Base-by-base conservation (phyloP, 2,888 invertebrate species). In the Entomobrya multifasciata region DNA sequence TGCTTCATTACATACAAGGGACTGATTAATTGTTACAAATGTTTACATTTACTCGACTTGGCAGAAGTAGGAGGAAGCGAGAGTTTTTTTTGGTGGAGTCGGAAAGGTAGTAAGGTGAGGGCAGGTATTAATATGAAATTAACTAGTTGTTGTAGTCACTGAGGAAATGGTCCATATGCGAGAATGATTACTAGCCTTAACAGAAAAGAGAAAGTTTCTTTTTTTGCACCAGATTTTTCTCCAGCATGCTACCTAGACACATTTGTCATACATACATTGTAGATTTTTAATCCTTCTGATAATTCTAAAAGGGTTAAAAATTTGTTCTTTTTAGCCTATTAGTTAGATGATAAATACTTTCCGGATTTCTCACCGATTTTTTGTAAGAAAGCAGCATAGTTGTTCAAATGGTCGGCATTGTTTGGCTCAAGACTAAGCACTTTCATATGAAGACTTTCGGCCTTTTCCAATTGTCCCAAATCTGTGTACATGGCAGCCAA, bases 361-460 rank as follows among this genome's bases (percentile, higher is more conserved):
- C 41, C 13, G 22, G 17, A 44, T 72, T 49, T 41, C 62, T 87
- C 82, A 91, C 91, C 91, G 36, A 91, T 94, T 84, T 94, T 94
- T 87, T 94, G 94, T 30, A 95, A 93, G 95, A 96, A 96, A 89
- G 95, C 94, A 44, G 95, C 96, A 91, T 95, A 96, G 88, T 95
- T 94, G 57, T 95, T 94, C 47, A 95, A 94, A 91, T 95, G 95
- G 91, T 95, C 95, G 91, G 95, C 95, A 92, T 95, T 95, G 77
- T 92, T 93, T 0, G 95, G 95, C 91, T 96, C 95, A 77, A 96
- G 92, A 27, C 88, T 81, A 10, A 91, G 86, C 62, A 91, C 90
- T 57, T 91, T 89, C 84, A 89, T 70, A 83, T 91, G 90, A 20
- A 90, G 88, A 49, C 85, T 74, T 70, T 88, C 84, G 5, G 91